Evolutionary conservation across 2,888 invertebrate species (phyloP).

Genomic region (Clusia tigrina): DNA sequence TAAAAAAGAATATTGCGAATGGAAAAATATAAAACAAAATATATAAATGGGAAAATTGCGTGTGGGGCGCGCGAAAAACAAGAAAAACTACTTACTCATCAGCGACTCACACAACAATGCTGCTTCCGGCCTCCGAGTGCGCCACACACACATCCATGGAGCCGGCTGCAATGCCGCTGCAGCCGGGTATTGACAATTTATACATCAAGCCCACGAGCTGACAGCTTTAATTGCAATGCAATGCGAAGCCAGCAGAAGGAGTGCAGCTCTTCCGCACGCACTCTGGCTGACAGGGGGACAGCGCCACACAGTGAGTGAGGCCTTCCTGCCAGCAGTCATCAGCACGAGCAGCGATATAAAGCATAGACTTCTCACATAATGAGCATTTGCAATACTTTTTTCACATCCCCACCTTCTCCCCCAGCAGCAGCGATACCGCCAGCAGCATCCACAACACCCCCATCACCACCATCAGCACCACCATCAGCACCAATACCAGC

Average conservation of each 20-base stretch:
- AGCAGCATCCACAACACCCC: no score
- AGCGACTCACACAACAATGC: background rate
- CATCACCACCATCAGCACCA: background rate
- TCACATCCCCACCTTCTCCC: no score
- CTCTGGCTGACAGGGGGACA: background rate
- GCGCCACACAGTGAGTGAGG: background rate
- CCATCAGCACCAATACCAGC: background rate
- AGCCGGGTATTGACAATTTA: background rate
- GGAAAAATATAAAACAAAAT: background rate
- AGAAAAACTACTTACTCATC: slow-evolving; percentile 52
- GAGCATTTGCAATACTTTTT: slow-evolving; percentile 6
- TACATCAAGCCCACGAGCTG: slow-evolving; percentile 3
- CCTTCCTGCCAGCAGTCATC: background rate
- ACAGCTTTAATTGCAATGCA: slow-evolving; percentile 3
- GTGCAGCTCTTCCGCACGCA: no score
- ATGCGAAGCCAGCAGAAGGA: background rate
- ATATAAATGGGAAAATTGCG: background rate
- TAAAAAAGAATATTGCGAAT: background rate
- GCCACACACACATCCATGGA: background rate
- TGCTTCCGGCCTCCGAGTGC: background rate
- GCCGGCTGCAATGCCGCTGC: background rate
- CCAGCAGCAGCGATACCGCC: no score
- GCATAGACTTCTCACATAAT: background rate
- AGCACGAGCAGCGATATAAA: background rate
- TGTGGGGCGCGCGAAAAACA: slow-evolving; percentile 33